These are phyloP conservation scores for Spinus olivaceus DNA, from an alignment of 2,797 vertebrate genomes.

Conservation along the genomic window DNA sequence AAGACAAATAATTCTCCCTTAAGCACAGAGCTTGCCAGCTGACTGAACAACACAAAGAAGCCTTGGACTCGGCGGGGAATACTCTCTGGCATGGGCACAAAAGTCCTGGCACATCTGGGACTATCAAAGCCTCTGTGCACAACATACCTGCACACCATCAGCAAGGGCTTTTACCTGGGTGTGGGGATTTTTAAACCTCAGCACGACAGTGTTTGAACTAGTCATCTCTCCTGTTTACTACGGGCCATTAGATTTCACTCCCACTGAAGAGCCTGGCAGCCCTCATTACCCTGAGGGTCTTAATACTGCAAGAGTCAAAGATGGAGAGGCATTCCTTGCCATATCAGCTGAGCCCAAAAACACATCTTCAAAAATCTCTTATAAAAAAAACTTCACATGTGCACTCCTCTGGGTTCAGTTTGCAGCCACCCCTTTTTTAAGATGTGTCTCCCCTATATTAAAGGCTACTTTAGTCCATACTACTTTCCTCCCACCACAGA, in stretches of 20 bases:
- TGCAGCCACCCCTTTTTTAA: not conserved
- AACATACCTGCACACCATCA: not conserved
- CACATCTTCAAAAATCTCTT: not conserved
- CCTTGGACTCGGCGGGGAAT: fast-evolving
- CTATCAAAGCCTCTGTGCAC: fast-evolving
- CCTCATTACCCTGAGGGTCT: not conserved
- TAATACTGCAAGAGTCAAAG: fast-evolving
- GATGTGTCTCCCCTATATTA: not conserved
- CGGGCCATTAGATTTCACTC: not conserved
- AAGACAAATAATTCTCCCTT: not conserved
- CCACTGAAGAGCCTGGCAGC: not conserved
- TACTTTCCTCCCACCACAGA: not conserved
- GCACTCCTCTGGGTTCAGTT: not conserved
- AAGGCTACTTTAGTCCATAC: not conserved
- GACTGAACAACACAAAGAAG: not conserved
- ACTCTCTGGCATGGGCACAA: fast-evolving
- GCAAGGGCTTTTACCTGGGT: not conserved
- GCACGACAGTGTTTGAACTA: not conserved
- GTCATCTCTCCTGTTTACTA: not conserved
- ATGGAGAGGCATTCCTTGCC: not conserved
- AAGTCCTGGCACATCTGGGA: not conserved
- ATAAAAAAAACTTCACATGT: not conserved
- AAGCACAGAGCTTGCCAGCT: not conserved
- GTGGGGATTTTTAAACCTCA: not conserved
- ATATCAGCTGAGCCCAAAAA: not conserved